phyloP scores from a whole-genome alignment of 2,888 invertebrate genomes.

The Chloroclysta siterata region DNA sequence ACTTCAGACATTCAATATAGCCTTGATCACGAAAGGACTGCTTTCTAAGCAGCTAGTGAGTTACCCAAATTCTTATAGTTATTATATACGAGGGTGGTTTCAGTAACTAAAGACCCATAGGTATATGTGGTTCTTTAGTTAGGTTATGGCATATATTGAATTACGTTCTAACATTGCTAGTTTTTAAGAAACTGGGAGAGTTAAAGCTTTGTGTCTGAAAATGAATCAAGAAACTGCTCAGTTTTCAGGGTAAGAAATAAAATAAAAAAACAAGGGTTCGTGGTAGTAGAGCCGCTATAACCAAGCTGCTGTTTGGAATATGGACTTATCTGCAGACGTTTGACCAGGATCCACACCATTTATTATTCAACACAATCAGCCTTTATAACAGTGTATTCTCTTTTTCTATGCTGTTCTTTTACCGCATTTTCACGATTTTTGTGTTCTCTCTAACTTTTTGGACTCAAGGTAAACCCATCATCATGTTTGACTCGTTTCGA shows the following conservation, averaged over 20 bases:
- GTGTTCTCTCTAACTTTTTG: conserved; percentile 66
- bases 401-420: conserved; percentile 54
- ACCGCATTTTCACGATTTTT: conserved; percentile 54
- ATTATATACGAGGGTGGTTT: too few species aligned
- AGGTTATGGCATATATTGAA: background rate
- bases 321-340: background rate
- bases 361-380: conserved; percentile 8
- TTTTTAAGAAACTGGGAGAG: background rate
- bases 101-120: too few species aligned
- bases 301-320: background rate
- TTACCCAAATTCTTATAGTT: too few species aligned
- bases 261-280: background rate
- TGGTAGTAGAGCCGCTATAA: background rate
- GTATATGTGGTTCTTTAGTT: too few species aligned
- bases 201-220: background rate
- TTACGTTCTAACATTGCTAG: background rate
- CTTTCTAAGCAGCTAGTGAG: too few species aligned
- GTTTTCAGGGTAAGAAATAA: background rate
- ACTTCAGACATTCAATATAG: too few species aligned
- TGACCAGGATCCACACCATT: conserved; percentile 1
- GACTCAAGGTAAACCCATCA: conserved; percentile 66
- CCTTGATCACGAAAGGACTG: too few species aligned
- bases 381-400: conserved; percentile 10
- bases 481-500: conserved; percentile 27
- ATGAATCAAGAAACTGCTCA: background rate